Base-by-base conservation (phyloP, 2,113 vertebrate species). In the Ploceus nigricollis region DNA sequence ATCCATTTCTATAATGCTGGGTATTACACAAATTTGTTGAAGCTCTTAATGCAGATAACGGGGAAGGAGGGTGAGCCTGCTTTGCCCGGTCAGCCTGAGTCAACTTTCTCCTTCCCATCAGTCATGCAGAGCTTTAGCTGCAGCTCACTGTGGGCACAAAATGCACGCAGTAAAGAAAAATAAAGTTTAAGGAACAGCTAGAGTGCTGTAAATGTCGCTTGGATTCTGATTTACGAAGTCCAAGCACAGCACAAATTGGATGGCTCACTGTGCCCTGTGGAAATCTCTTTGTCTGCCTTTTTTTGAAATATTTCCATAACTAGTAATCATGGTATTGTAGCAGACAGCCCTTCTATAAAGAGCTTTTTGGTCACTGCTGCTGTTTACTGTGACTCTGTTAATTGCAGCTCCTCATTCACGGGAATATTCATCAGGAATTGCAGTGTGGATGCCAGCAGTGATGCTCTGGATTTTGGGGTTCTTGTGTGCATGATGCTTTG, bases 1-100 rank as follows among this genome's bases (percentile, higher is more conserved):
- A 96, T 91, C 94, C 76, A 82, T 96, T 96, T 96, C 90, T 76
- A 14, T 92, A 95, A 90, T 54, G 39, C 92, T 42, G 93, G 72
- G 90, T 91, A 85, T 95, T 91, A 93, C 92, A 91, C 90, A 86
- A 80, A 88, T 96, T 96, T 95, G 93, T 84, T 53, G 90, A 83
- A 87, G 91, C 92, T 96, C 69, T 94, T 96, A 91, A 61, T 57
- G 87, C 86, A 60, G 95, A 31, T 92, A 68, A 77, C 4, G 3
- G 87, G 58, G 54, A 63, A 47, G 56, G 44, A 84, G 77, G 58
- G 37, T 47, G 79, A 95, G 85, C 77, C 77, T 70, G 93, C 19
- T 50, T 86, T 73, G 78, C 86, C 78, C 37, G 10, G 1, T 50
- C 60, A 6, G 60, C 81, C 88, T 70, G 58, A 72, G 77, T 80